phyloP scores from a whole-genome alignment of 1,140 invertebrate species.

The Heterodera carotae region DNA sequence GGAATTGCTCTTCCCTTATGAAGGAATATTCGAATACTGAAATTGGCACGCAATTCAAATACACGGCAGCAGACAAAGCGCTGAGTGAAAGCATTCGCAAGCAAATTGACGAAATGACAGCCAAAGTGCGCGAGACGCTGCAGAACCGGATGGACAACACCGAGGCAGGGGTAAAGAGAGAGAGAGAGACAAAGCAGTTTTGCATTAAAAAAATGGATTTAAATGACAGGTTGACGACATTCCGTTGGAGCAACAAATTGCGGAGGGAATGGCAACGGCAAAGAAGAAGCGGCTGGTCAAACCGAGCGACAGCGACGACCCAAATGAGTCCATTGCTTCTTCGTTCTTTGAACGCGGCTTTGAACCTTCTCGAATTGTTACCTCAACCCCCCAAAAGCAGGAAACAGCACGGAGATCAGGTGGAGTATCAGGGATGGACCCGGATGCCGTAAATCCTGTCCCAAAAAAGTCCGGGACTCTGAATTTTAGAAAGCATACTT shows the following conservation, averaged over 20 bases:
- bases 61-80: conserved; percentile 19
- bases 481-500: too few relatives aligned
- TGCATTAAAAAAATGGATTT: background rate
- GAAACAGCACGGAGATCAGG: background rate
- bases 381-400: conserved; percentile 25
- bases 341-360: conserved; percentile 21
- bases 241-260: conserved; percentile 17
- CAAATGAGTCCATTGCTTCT: conserved; percentile 3
- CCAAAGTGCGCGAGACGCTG: conserved; percentile 9
- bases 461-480: too few relatives aligned
- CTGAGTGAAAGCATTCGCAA: conserved; percentile 22
- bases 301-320: background rate
- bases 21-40: conserved; percentile 39
- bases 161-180: background rate
- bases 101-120: conserved; percentile 11
- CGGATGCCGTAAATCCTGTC: too few relatives aligned
- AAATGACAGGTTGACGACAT: background rate
- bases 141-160: background rate
- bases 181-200: background rate
- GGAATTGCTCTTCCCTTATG: background rate
- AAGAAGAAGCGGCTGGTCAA: background rate
- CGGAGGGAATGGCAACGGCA: background rate
- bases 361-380: conserved; percentile 12
- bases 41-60: conserved; percentile 23
- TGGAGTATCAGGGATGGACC: too few relatives aligned